Base-by-base conservation (phyloP, 2,888 invertebrate genomes). In the Neria commutata region DNA sequence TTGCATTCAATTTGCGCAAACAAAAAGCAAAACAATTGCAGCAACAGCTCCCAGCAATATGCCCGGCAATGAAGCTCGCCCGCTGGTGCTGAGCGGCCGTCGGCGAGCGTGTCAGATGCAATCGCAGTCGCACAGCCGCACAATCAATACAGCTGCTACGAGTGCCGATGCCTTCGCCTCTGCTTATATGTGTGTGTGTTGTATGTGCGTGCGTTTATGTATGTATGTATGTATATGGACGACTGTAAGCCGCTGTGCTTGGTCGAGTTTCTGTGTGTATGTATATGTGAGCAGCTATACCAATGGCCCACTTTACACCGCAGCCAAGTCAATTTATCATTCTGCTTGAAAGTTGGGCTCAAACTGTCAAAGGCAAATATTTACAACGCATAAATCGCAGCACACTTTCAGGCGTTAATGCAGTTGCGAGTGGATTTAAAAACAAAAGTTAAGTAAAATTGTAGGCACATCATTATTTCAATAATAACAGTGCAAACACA, bases 181-280 rank as follows among this genome's bases (percentile, higher is more conserved):
- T 16, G 40, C 19, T 11, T 6, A 3, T 17, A n/a, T 40, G 40
- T 17, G 19, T 3, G 19, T 40, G 19, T 29, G 42, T 23, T 58
- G 51, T 55, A 48, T 50, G 47, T 42, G 56, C 42, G 26, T 19
- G 53, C 51, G 58, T 54, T 45, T 50, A 46, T 58, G 21, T 51
- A 54, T 23, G 45, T 61, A 58, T 45, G 10, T 45, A 45, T 45
- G 2, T 29, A 45, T 56, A 46, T 47, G 51, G 45, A 46, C 29
- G 52, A 19, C n/a, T 66, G 56, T 64, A 74, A 73, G 74, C 71
- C 68, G 71, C 68, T 66, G 74, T 72, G 68, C 67, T 61, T 67
- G 73, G 73, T 73, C 66, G 71, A 73, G 72, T 67, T 73, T 11
- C 11, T 29, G 11, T 29, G 6, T 29, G 6, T 29, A 29, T 11